Conservation (phyloP, 2,113 vertebrate genomes). For the Leucopternis melanops region DNA sequence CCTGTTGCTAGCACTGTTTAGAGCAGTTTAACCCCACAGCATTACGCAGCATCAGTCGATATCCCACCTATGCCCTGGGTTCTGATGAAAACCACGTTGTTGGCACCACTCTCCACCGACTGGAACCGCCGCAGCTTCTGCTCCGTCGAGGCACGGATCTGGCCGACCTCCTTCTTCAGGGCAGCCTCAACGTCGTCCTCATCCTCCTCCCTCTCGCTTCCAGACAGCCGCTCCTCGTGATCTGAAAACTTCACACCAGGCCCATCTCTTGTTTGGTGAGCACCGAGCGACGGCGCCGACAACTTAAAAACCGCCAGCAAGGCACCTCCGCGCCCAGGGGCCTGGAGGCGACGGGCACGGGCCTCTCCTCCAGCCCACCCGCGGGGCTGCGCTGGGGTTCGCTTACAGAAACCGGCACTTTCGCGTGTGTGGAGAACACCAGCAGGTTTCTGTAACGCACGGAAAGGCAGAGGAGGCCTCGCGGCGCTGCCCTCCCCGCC, state of each 20-base stretch:
- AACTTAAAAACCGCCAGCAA: fast-evolving
- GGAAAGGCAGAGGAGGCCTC: background rate
- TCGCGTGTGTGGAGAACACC: fast-evolving
- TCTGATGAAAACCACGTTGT: constrained; percentile 92
- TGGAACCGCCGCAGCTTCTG: constrained; percentile 84
- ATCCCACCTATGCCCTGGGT: constrained; percentile 84
- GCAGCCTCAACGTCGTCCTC: constrained; percentile 84
- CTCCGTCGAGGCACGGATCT: constrained; percentile 74
- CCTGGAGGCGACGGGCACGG: too few species aligned
- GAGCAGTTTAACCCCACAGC: background rate
- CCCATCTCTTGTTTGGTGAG: background rate
- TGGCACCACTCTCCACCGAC: constrained; percentile 88
- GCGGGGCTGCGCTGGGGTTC: background rate
- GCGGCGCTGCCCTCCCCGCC: background rate
- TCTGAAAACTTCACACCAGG: constrained; percentile 73
- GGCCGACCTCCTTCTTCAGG: constrained; percentile 88
- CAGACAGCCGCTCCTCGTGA: constrained; percentile 60
- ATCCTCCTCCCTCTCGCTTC: constrained; percentile 67
- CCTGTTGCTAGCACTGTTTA: background rate
- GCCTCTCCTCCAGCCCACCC: background rate
- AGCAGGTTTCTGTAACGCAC: fast-evolving
- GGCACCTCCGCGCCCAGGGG: background rate
- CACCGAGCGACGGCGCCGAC: fast-evolving
- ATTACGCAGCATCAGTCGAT: fast-evolving
- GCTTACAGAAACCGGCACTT: fast-evolving